Evolutionary conservation across 64 coral and sea anemone genomes (phyloP).

Genomic region (Montipora sp.): DNA sequence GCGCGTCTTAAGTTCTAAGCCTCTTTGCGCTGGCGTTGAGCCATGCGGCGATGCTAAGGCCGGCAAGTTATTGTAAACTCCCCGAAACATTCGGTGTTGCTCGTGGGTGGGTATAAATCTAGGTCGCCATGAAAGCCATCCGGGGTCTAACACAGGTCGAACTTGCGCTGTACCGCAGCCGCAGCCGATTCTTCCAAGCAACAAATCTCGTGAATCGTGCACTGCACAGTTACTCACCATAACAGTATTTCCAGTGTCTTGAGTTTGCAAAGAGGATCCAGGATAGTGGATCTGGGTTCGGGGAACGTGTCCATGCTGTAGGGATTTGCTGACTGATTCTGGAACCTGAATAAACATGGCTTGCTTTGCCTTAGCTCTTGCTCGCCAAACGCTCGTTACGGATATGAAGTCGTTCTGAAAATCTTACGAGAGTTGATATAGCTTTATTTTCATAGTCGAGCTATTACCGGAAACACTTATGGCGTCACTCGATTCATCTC

Average conservation of each 20-base stretch:
- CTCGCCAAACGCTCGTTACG: constrained; percentile 1
- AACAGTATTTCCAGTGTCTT: not conserved
- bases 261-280: not conserved
- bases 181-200: not conserved
- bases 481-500: constrained; percentile 26
- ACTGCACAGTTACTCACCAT: not conserved
- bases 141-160: not conserved
- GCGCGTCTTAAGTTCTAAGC: not conserved
- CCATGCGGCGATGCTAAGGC: not conserved
- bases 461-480: constrained; percentile 52
- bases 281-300: constrained; percentile 31
- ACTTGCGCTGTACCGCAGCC: constrained; percentile 16
- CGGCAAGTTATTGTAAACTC: not conserved
- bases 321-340: constrained; percentile 43
- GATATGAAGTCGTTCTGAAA: constrained; percentile 20
- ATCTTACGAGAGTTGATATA: constrained; percentile 23
- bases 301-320: not conserved
- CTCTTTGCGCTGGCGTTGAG: not conserved
- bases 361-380: not conserved
- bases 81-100: constrained; percentile 27
- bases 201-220: not conserved
- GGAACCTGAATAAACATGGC: constrained; percentile 50
- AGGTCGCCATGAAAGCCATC: constrained; percentile 12
- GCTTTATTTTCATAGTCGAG: constrained; percentile 41
- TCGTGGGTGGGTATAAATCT: constrained; percentile 15